Percentiles rank a stretch among this genome's conserved stretches.
Evolutionary conservation across 2,797 vertebrate species (phyloP).

Genomic region (Morus bassanus): DNA sequence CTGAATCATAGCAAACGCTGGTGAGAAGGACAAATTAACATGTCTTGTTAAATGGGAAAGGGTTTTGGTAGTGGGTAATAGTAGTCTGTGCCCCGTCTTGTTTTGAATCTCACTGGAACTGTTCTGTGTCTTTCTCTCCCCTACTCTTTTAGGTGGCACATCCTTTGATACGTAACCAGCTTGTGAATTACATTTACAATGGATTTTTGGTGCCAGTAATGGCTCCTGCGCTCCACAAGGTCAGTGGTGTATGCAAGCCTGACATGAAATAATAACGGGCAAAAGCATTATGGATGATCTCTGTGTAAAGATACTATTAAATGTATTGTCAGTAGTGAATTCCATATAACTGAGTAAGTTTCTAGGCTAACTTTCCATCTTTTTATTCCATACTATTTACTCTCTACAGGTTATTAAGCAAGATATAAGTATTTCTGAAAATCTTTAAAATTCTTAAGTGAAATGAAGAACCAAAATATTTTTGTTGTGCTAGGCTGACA

Average conservation of each 20-base stretch:
- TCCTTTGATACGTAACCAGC: conserved; percentile 89
- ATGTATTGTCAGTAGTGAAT: background rate
- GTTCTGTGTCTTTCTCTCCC: background rate
- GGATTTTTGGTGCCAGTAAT: conserved; percentile 96
- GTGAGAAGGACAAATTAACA: background rate
- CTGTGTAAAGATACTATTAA: background rate
- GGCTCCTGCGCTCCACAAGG: conserved; percentile 97
- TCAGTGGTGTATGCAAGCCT: conserved; percentile 62
- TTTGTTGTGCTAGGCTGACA: background rate
- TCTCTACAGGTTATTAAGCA: background rate
- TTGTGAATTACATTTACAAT: conserved; percentile 95
- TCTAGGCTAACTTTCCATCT: background rate
- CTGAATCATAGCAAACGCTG: background rate
- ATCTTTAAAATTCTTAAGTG: background rate
- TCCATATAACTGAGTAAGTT: background rate
- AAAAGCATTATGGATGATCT: background rate
- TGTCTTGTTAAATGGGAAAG: background rate
- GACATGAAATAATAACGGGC: rapidly evolving
- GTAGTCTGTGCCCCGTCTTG: background rate
- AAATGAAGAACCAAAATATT: background rate
- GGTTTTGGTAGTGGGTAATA: background rate
- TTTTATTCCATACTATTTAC: background rate
- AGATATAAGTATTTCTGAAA: background rate
- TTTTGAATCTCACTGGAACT: background rate
- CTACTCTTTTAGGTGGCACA: conserved; percentile 85